Evolutionary conservation across 2,888 invertebrate genomes (phyloP).

Genomic region (Zygogramma bicolorata): DNA sequence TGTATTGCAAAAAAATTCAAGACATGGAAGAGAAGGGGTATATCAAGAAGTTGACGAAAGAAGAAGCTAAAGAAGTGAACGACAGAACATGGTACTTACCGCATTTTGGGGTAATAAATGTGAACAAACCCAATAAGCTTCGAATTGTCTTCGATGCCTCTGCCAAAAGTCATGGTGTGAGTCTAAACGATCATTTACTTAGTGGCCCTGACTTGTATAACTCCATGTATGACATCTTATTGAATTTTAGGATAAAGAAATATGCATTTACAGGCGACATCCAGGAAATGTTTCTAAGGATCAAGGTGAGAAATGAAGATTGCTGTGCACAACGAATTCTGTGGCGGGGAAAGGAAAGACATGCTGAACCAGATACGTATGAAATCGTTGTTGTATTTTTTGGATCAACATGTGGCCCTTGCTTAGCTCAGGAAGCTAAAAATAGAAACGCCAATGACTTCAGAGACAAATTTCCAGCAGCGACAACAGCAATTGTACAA

Average conservation of each 20-base stretch:
- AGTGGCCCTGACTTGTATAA: no score
- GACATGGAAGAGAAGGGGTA: background rate
- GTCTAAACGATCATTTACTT: background rate
- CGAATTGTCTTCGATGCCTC: background rate
- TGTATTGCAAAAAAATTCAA: conserved; percentile 2
- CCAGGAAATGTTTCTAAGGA: background rate
- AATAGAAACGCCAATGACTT: no score
- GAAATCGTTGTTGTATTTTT: background rate
- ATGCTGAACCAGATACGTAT: background rate
- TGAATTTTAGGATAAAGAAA: no score
- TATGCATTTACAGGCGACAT: conserved; percentile 1
- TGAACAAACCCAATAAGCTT: conserved; percentile 2
- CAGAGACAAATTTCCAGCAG: no score
- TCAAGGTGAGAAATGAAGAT: background rate
- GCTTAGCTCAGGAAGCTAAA: no score
- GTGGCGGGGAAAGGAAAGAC: background rate
- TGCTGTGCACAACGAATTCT: background rate
- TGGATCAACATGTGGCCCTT: no score
- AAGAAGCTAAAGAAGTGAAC: background rate
- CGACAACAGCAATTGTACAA: no score
- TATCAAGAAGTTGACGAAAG: background rate
- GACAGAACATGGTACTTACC: background rate
- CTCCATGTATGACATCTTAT: no score
- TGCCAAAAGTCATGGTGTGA: background rate
- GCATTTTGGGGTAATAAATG: conserved; percentile 8